A percentile compares a stretch with the other conserved stretches of the same genome.
These are phyloP conservation scores for Linyphia triangularis DNA, from an alignment of 2,888 invertebrate genomes.

Conservation along the genomic window DNA sequence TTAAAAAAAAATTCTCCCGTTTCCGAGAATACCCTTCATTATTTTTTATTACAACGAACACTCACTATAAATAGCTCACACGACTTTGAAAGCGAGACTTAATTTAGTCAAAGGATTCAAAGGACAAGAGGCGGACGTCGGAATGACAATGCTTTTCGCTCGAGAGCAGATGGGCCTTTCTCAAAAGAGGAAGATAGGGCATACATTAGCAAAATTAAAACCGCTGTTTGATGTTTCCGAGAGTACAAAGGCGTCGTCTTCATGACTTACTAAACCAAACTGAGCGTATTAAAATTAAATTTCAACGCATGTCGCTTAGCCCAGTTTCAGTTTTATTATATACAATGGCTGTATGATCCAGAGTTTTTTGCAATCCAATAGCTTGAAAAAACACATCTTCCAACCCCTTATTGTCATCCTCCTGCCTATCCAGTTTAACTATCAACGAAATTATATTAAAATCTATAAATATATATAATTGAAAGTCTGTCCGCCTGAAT, in stretches of 20 bases:
- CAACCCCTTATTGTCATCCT: no score
- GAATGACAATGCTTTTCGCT: neutral
- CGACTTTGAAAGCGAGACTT: neutral
- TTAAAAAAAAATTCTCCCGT: neutral
- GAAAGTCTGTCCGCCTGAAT: no score
- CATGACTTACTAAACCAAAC: conserved; percentile 51
- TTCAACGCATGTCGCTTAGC: no score
- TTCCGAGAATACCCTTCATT: neutral
- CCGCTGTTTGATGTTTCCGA: neutral
- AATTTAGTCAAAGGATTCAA: neutral
- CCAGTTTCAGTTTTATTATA: no score
- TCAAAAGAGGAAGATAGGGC: neutral
- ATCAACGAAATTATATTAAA: no score
- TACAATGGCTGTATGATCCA: neutral
- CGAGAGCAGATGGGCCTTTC: neutral
- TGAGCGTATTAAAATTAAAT: neutral
- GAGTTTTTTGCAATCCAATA: neutral
- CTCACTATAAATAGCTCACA: neutral
- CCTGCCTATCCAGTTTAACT: no score
- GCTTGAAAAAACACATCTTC: no score
- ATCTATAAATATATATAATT: no score
- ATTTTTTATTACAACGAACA: neutral
- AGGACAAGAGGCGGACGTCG: neutral
- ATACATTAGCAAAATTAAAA: conserved; percentile 3
- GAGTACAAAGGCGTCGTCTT: neutral